Percentiles rank a stretch among this genome's conserved stretches.
Evolutionary conservation across 2,113 vertebrate genomes (phyloP).

Genomic region (Trogon melanurus): DNA sequence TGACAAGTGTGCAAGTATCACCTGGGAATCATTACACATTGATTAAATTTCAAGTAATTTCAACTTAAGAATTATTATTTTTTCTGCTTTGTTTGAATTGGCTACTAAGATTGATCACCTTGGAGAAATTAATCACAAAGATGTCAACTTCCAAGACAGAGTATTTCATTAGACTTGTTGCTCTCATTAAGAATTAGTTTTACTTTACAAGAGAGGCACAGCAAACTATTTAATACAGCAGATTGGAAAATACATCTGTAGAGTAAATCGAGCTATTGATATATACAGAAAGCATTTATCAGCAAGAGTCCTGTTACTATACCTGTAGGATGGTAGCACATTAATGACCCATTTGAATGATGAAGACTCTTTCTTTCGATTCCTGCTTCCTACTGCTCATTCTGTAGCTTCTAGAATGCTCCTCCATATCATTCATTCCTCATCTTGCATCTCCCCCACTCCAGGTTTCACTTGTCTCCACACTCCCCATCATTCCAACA

Average conservation of each 20-base stretch:
- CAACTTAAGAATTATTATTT: slow-evolving; percentile 18
- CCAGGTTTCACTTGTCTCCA: neutral
- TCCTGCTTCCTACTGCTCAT: neutral
- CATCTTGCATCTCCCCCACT: neutral
- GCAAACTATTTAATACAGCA: neutral
- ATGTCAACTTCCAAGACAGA: slow-evolving; percentile 24
- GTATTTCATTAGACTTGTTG: slow-evolving; percentile 37
- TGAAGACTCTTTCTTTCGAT: neutral
- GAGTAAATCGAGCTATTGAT: neutral
- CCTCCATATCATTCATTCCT: neutral
- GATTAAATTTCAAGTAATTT: slow-evolving; percentile 55
- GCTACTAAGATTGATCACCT: slow-evolving; percentile 42
- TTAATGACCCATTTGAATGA: neutral
- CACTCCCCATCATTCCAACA: neutral
- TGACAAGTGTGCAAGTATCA: neutral
- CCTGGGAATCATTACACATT: slow-evolving; percentile 16
- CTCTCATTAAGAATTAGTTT: slow-evolving; percentile 27
- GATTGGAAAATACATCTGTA: neutral
- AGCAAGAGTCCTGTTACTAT: neutral
- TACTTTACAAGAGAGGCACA: neutral
- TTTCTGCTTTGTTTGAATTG: slow-evolving; percentile 31
- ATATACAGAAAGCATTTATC: neutral
- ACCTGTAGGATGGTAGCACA: neutral
- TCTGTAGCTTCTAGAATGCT: neutral
- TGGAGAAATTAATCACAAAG: slow-evolving; percentile 40